phyloP scores from a whole-genome alignment of 2,797 vertebrate genomes.

The Selene dorsalis region DNA sequence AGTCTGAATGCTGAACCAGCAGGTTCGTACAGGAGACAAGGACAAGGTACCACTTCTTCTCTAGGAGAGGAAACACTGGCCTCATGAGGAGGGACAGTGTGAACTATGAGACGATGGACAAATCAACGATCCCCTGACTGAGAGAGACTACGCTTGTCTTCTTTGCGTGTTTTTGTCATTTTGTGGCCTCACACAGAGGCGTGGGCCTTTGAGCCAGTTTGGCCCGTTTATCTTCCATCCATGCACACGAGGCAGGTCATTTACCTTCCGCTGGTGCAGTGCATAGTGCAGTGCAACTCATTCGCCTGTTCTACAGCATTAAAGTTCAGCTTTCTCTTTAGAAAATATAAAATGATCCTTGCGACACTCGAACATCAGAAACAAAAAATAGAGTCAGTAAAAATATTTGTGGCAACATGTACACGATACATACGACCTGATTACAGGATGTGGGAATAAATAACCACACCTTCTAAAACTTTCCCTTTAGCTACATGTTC shows the following conservation, averaged over 20 bases:
- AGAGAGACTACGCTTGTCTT: background rate
- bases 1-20: background rate
- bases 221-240: background rate
- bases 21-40: background rate
- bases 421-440: no score
- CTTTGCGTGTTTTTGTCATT: no score
- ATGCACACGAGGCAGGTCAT: background rate
- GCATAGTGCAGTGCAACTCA: no score
- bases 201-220: no score
- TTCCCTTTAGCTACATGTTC: conserved; percentile 44
- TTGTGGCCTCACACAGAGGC: no score
- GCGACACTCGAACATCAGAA: background rate
- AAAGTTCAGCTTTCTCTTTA: no score
- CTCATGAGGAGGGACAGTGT: no score
- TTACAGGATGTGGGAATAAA: background rate
- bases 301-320: no score
- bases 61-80: background rate
- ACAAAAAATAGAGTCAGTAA: conserved; percentile 5
- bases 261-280: background rate
- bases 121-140: no score
- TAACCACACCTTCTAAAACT: background rate
- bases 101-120: no score
- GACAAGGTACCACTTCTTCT: no score
- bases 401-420: background rate
- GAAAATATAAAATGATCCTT: conserved; percentile 3